Evolutionary conservation across 23 tunicate genomes (phyloP).

Genomic region (Ciona savignyi): DNA sequence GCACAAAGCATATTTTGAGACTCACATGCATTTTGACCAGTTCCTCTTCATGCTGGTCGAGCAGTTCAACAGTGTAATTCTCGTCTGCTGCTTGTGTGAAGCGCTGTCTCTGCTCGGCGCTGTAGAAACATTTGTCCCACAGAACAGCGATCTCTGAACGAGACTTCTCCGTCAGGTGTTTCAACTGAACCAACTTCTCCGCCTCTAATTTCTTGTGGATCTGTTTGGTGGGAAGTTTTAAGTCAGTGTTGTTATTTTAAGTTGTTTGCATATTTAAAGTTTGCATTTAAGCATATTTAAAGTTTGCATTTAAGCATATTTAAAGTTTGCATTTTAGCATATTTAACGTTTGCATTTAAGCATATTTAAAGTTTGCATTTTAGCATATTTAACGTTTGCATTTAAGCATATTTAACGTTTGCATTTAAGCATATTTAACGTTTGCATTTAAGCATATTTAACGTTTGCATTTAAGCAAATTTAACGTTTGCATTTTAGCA

Average conservation of each 20-base stretch:
- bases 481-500: too few species aligned
- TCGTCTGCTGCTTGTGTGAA: conserved; percentile 60
- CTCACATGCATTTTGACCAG: conserved; percentile 74
- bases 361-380: too few species aligned
- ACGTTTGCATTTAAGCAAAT: too few species aligned
- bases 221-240: conserved; percentile 11
- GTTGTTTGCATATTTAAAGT: background rate
- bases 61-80: conserved; percentile 61
- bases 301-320: too few species aligned
- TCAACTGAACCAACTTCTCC: conserved; percentile 45
- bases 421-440: too few species aligned
- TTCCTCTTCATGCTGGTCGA: conserved; percentile 72
- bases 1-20: background rate
- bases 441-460: too few species aligned
- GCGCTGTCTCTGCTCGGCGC: conserved; percentile 53
- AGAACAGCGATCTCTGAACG: conserved; percentile 51
- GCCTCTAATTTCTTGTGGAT: conserved; percentile 27
- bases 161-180: conserved; percentile 55
- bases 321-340: too few species aligned
- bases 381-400: too few species aligned
- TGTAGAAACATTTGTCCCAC: conserved; percentile 85
- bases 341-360: too few species aligned
- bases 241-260: background rate
- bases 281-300: background rate
- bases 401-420: too few species aligned